phyloP scores from a whole-genome alignment of 2,797 vertebrate genomes.

The Myotis planiceps region DNA sequence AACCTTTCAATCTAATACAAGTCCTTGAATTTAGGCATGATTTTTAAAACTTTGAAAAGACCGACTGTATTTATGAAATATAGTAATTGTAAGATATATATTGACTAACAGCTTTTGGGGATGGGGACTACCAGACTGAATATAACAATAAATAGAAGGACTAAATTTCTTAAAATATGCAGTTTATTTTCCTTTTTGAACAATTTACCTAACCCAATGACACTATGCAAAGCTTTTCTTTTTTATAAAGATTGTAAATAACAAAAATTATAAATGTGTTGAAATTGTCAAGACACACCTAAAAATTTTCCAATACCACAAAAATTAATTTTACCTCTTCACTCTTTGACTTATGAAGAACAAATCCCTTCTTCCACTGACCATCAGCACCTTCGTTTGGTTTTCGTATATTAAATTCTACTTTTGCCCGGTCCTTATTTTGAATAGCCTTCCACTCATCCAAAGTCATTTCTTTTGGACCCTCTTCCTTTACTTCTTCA shows the following conservation, averaged over 20 bases:
- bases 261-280: background rate
- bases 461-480: constrained; percentile 99
- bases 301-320: rapidly evolving
- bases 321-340: constrained; percentile 92
- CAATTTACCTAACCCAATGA: background rate
- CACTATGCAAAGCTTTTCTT: background rate
- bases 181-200: background rate
- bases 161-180: background rate
- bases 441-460: constrained; percentile 99
- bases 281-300: background rate
- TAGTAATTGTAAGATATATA: background rate
- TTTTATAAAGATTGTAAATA: background rate
- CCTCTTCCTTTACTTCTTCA: constrained; percentile 97
- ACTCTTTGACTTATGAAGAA: constrained; percentile 99
- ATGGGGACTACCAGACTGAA: background rate
- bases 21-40: background rate
- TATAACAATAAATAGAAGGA: background rate
- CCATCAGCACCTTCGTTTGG: constrained; percentile 98
- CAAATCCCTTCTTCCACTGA: constrained; percentile 99
- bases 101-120: background rate
- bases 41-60: background rate
- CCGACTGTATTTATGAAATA: background rate
- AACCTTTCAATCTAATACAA: background rate
- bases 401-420: constrained; percentile 99
- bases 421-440: constrained; percentile 98